Base-by-base conservation (phyloP, 2,888 invertebrate species). In the Drepana falcataria region DNA sequence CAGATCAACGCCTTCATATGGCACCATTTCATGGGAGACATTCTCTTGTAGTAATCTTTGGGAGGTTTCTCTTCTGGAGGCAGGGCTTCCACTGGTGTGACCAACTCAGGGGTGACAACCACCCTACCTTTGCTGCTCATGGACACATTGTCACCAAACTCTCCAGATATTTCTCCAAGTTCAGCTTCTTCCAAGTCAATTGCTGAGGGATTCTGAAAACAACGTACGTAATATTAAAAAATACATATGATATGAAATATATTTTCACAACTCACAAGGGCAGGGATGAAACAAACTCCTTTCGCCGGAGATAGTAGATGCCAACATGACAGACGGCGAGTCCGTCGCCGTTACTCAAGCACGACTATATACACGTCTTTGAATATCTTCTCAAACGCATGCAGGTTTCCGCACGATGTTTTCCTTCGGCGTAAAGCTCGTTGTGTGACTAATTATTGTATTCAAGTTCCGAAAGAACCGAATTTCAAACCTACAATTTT, bases 111-210 rank as follows among this genome's bases (percentile, higher is more conserved):
- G 6, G 92, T 91, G 48, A 94, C 93, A 0, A 94, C 94, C 53
- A 94, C 93, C 55, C 93, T 92, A 6, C 94, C 93, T 59, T 94
- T 93, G 71, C 95, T 95, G 54, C 94, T 93, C 91, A 96, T 94
- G 2, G 96, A 96, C 2, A 96, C 93, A 70, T 96, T 96, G 79
- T 96, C 96, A 49, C 96, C 96, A 61, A 96, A 96, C 79, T 96
- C 96, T 2, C 96, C 96, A 33, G 96, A 96, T 65, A 96, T 96
- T 80, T 96, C 96, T 0, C 93, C 93, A 0, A 93, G 87, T 75
- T 94, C 94, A 48, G 94, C 93, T 60, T 94, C 94, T 69, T 94
- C 94, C 49, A 94, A 85, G 65, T 95, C 94, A 55, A 94, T 83
- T 0, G 93, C 90, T 37, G 92, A 92, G 41, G 94, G 93, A 69